Conservation (phyloP, 2,888 invertebrate species). For the Phyto melanocephala region DNA sequence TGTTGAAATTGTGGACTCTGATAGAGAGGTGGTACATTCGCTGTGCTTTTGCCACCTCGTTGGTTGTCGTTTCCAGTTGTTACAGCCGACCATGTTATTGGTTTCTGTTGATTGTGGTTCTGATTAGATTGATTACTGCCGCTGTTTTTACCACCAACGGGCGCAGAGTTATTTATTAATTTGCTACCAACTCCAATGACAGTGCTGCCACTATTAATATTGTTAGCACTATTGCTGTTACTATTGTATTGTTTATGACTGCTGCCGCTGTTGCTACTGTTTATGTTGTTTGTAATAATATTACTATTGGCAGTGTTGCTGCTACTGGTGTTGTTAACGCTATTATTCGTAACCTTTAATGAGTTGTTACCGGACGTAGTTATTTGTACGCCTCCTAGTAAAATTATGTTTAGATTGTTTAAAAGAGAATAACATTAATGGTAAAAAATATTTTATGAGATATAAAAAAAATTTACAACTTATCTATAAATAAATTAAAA, state of each 20-base stretch:
- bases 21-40: constrained; percentile 82
- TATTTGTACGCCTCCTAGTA: constrained; percentile 61
- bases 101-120: constrained; percentile 78
- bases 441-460: too few relatives aligned
- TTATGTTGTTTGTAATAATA: constrained; percentile 66
- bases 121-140: constrained; percentile 66
- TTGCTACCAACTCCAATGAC: constrained; percentile 68
- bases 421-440: too few relatives aligned
- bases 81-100: constrained; percentile 82
- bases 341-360: constrained; percentile 56
- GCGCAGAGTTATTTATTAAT: constrained; percentile 68
- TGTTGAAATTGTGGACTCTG: constrained; percentile 95
- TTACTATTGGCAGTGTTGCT: constrained; percentile 61
- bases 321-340: constrained; percentile 65
- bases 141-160: constrained; percentile 55
- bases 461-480: too few relatives aligned
- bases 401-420: not conserved
- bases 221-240: constrained; percentile 66
- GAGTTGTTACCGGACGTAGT: constrained; percentile 51
- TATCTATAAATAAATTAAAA: too few relatives aligned
- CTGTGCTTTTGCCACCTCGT: constrained; percentile 69
- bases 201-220: constrained; percentile 67
- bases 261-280: constrained; percentile 66
- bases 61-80: constrained; percentile 80
- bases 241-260: constrained; percentile 56